Conservation (phyloP, 2,797 vertebrate species). For the Clarias laeviceps region DNA sequence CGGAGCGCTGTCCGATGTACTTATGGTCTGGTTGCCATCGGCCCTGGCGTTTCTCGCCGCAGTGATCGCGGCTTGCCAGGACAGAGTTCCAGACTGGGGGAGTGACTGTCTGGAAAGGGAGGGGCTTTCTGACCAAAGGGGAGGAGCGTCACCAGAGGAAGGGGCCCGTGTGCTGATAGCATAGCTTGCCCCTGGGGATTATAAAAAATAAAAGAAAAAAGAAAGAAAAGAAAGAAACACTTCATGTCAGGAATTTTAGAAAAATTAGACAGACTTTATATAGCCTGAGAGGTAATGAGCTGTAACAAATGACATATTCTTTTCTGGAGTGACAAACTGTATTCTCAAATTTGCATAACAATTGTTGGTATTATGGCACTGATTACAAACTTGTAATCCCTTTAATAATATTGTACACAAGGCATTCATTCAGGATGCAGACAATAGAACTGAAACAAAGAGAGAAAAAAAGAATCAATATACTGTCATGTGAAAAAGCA, state of each 20-base stretch:
- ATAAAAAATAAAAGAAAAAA: background rate
- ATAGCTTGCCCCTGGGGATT: conserved; percentile 87
- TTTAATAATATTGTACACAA: background rate
- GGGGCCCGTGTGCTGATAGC: conserved; percentile 87
- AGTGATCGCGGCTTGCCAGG: conserved; percentile 93
- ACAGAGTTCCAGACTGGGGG: conserved; percentile 66
- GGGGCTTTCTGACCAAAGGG: conserved; percentile 81
- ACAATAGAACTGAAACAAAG: background rate
- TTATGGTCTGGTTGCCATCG: conserved; percentile 78
- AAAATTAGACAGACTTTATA: background rate
- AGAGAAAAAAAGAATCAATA: conserved; percentile 69
- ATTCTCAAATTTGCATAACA: background rate
- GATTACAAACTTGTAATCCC: background rate
- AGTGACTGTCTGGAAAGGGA: conserved; percentile 62
- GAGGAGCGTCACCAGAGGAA: conserved; percentile 81
- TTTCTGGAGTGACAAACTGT: background rate
- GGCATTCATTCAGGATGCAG: background rate
- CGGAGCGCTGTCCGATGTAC: conserved; percentile 71
- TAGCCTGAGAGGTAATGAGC: background rate
- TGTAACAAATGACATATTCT: background rate
- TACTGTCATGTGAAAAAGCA: conserved; percentile 43
- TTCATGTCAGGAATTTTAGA: conserved; percentile 12
- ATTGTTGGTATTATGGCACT: background rate
- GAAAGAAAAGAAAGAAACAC: background rate
- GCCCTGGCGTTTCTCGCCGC: conserved; percentile 91